Evolutionary conservation across 2,888 invertebrate genomes (phyloP).

Genomic region (Onthophagus sagittarius): DNA sequence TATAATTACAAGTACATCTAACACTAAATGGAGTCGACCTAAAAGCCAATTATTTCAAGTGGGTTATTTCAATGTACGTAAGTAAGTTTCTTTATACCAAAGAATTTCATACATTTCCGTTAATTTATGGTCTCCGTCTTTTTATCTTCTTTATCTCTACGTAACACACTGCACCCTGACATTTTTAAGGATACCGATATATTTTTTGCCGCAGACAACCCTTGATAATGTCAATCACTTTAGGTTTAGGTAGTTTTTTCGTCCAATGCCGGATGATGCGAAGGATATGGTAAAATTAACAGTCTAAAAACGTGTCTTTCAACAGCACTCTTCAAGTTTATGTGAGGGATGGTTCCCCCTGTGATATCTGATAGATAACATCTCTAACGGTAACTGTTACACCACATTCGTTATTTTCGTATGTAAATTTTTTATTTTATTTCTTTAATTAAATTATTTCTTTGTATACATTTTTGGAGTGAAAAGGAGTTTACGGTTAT

Average conservation of each 20-base stretch:
- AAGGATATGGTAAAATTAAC: not conserved
- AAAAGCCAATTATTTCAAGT: no score
- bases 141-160: not conserved
- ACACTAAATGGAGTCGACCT: not conserved
- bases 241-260: not conserved
- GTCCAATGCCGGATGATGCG: not conserved
- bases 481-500: not conserved
- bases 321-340: not conserved
- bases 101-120: not conserved
- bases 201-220: not conserved
- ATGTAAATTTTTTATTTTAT: not conserved
- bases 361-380: not conserved
- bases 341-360: not conserved
- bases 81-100: not conserved
- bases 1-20: not conserved
- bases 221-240: not conserved
- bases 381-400: not conserved
- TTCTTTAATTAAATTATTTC: no score
- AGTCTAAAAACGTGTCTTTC: conserved; percentile 5
- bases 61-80: no score
- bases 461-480: no score
- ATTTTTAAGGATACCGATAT: not conserved
- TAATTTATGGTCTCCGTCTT: not conserved
- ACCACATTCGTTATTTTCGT: not conserved
- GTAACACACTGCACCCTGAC: not conserved